Conservation (phyloP, 1,140 invertebrate genomes). For the Bombus polaris region DNA sequence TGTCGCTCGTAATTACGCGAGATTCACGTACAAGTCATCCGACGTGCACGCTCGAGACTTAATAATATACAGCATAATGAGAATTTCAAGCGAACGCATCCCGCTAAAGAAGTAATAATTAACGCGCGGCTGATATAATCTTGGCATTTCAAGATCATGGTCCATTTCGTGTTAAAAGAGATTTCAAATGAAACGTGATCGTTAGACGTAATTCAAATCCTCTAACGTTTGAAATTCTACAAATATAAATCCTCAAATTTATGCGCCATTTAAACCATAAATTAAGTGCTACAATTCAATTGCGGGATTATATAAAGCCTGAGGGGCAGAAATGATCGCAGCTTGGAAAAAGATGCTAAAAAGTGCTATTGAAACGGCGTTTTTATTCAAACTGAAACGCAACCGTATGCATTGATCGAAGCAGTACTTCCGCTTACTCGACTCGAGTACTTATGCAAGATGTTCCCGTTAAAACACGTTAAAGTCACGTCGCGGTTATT, state of each 20-base stretch:
- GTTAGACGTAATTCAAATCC: background rate
- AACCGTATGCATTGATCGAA: background rate
- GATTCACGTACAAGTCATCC: background rate
- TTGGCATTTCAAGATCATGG: background rate
- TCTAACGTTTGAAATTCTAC: background rate
- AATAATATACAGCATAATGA: conserved; percentile 18
- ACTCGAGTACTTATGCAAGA: conserved; percentile 9
- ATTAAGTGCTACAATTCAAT: background rate
- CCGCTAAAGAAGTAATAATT: conserved; percentile 22
- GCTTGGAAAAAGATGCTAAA: no score
- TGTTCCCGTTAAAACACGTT: background rate
- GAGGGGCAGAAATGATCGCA: rapidly evolving
- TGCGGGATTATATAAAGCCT: no score
- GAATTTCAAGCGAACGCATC: conserved; percentile 3
- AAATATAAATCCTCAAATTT: background rate
- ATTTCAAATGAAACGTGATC: background rate
- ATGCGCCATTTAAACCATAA: background rate
- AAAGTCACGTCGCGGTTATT: conserved; percentile 29
- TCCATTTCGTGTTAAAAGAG: background rate
- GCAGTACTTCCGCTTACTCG: conserved; percentile 8
- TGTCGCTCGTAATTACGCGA: conserved; percentile 16
- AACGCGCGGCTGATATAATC: background rate
- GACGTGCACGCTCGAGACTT: background rate
- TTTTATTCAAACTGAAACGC: conserved; percentile 1
- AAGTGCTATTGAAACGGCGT: no score